Percentiles rank a stretch among this genome's conserved stretches.
Evolutionary conservation across 2,113 vertebrate species (phyloP).

Genomic region (Phylloscopus whistleri): DNA sequence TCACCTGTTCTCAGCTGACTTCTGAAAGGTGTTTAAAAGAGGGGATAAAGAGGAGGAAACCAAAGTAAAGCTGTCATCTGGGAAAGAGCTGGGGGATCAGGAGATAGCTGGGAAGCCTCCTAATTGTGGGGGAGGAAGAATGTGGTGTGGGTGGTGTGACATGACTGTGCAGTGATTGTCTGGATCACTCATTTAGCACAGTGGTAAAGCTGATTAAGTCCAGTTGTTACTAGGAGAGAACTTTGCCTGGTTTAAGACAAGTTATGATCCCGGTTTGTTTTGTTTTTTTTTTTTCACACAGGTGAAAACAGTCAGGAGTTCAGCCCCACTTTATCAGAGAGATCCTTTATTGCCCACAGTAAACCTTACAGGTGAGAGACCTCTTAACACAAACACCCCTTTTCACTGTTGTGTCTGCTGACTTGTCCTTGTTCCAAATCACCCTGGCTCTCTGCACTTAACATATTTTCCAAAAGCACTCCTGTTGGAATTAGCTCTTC

Average conservation of each 20-base stretch:
- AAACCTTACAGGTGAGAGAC: conserved; percentile 79
- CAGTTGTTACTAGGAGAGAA: background rate
- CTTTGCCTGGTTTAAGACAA: background rate
- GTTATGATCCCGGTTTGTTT: background rate
- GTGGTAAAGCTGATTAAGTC: background rate
- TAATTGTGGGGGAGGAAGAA: background rate
- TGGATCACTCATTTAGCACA: background rate
- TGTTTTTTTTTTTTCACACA: conserved; percentile 47
- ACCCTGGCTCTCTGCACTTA: background rate
- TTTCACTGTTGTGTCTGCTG: background rate
- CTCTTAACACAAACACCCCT: background rate
- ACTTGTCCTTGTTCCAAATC: background rate
- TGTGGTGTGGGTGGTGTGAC: background rate
- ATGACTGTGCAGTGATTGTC: background rate
- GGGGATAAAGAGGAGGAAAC: background rate
- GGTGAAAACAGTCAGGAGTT: conserved; percentile 95
- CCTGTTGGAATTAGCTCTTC: background rate
- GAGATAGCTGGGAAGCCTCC: background rate
- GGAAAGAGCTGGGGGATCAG: background rate
- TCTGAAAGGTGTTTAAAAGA: background rate
- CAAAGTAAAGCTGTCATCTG: background rate
- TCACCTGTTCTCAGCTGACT: background rate
- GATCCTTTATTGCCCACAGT: conserved; percentile 73
- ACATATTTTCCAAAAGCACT: background rate
- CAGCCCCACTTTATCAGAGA: conserved; percentile 86